phyloP scores from a whole-genome alignment of 2,888 invertebrate genomes.

The Mycalesis mineus region DNA sequence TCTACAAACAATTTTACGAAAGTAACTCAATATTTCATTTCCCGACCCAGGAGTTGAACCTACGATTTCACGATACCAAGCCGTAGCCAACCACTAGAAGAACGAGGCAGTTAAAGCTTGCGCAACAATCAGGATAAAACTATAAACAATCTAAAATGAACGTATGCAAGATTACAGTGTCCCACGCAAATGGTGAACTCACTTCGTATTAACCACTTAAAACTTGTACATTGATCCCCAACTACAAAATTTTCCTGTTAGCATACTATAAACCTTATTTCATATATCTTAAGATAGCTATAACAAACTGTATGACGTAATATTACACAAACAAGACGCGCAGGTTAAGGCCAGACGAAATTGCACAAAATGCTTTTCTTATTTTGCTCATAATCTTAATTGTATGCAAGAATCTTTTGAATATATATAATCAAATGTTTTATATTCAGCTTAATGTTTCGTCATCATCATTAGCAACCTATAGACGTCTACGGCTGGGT shows the following conservation, averaged over 20 bases:
- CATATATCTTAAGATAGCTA: background rate
- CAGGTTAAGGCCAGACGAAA: slow-evolving; percentile 18
- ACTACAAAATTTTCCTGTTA: background rate
- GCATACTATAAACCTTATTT: slow-evolving; percentile 1
- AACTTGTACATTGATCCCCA: slow-evolving; percentile 1
- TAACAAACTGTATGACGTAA: slow-evolving; percentile 12
- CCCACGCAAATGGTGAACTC: background rate
- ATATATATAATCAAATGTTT: too few relatives aligned
- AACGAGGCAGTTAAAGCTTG: background rate
- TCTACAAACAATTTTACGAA: too few relatives aligned
- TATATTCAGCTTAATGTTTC: too few relatives aligned
- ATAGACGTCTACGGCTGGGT: too few relatives aligned
- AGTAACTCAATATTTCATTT: too few relatives aligned
- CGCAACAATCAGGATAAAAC: too few relatives aligned
- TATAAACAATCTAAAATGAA: slow-evolving; percentile 4
- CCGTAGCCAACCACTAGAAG: too few relatives aligned
- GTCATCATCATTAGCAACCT: too few relatives aligned
- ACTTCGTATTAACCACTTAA: slow-evolving; percentile 21
- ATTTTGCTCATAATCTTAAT: background rate
- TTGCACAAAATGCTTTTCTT: slow-evolving; percentile 16
- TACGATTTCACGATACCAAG: too few relatives aligned
- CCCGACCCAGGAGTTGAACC: too few relatives aligned
- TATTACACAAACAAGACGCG: background rate
- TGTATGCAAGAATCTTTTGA: too few relatives aligned
- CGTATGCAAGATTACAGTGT: slow-evolving; percentile 11